Conservation (phyloP, 2,888 invertebrate species). For the Ophion ellenae region DNA sequence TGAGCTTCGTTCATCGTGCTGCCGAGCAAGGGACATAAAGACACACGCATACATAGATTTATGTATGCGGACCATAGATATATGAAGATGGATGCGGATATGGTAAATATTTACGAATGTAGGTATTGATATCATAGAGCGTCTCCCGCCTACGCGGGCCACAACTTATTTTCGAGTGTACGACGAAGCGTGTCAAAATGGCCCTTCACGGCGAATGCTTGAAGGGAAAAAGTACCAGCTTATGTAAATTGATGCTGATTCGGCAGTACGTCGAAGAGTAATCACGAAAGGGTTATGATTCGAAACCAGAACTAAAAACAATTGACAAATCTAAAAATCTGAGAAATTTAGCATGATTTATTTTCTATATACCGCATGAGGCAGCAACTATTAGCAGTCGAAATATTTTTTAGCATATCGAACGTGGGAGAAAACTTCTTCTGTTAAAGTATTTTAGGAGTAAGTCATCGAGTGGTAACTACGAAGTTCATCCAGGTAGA, state of each 20-base stretch:
- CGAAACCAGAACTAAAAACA: too few species aligned
- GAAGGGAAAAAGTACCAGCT: background rate
- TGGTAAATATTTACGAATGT: too few species aligned
- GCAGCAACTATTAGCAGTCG: too few species aligned
- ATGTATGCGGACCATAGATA: background rate
- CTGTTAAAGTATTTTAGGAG: too few species aligned
- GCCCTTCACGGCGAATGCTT: background rate
- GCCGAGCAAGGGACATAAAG: slow-evolving; percentile 18
- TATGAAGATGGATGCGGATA: background rate
- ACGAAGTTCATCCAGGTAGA: too few species aligned
- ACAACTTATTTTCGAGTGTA: slow-evolving; percentile 4
- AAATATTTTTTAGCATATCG: too few species aligned
- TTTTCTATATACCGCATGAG: background rate
- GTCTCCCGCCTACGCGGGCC: slow-evolving; percentile 2
- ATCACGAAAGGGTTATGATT: too few species aligned
- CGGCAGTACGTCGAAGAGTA: background rate
- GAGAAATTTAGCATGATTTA: too few species aligned
- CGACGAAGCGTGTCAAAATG: background rate
- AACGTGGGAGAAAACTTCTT: too few species aligned
- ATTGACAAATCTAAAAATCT: too few species aligned
- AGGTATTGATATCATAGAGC: slow-evolving; percentile 1
- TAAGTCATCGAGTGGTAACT: too few species aligned
- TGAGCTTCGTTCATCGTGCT: slow-evolving; percentile 22
- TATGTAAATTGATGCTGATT: background rate
- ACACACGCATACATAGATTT: background rate